These are phyloP conservation scores for Crotalus helleri DNA, from an alignment of 2,113 vertebrate genomes.

Conservation along the genomic window DNA sequence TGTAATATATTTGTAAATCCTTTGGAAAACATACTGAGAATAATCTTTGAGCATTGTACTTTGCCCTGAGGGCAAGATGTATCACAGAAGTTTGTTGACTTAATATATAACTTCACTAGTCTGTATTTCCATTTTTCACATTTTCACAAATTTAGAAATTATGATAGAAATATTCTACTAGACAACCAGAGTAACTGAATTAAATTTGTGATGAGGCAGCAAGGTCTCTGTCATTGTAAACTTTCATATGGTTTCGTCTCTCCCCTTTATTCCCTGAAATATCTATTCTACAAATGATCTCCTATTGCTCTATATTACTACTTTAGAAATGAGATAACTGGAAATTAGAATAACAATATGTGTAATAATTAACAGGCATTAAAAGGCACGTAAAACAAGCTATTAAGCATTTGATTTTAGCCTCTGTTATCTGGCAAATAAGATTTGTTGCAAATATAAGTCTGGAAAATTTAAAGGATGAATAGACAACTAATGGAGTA, in stretches of 20 bases:
- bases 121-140: background rate
- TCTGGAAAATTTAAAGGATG: background rate
- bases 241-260: accelerated
- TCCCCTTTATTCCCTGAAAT: background rate
- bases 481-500: background rate
- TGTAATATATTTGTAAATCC: background rate
- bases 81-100: background rate
- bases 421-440: background rate
- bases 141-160: background rate
- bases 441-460: background rate
- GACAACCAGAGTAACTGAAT: background rate
- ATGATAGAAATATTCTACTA: background rate
- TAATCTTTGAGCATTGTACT: background rate
- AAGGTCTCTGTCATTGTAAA: background rate
- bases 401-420: background rate
- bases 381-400: background rate
- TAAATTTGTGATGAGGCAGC: background rate
- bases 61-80: background rate
- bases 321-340: background rate
- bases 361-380: background rate
- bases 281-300: accelerated
- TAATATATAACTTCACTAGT: background rate
- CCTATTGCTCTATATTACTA: background rate
- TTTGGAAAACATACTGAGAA: background rate
- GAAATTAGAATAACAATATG: background rate